Conservation (phyloP, 37 sponge, comb jelly and placozoan genomes). For the Halisarca cf. caerulea region DNA sequence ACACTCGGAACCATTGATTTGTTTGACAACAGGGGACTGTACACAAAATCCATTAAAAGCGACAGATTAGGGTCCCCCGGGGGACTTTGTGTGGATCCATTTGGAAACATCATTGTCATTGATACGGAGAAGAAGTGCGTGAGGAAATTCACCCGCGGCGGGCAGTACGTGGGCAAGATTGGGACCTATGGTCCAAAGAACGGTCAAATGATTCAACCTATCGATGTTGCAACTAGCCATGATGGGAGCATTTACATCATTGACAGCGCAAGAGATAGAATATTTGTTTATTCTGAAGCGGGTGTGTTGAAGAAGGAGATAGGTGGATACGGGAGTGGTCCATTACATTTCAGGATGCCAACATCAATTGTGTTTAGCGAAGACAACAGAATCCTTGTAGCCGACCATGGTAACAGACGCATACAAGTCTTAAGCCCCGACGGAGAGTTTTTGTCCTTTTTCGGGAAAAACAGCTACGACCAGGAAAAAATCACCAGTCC, state of each 20-base stretch:
- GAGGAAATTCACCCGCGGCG: not conserved
- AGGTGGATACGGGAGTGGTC: slow-evolving; percentile 7
- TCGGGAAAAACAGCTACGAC: not conserved
- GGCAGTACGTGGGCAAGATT: not conserved
- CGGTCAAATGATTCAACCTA: not conserved
- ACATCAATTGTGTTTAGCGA: not conserved
- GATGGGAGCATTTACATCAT: not conserved
- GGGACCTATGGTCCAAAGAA: not conserved
- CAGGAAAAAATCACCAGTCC: not conserved
- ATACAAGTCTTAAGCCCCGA: not conserved
- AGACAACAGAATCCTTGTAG: not conserved
- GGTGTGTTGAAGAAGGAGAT: not conserved
- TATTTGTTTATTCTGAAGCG: not conserved
- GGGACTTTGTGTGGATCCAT: not conserved
- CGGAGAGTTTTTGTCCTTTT: not conserved
- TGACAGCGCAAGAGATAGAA: not conserved
- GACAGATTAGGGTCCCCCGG: not conserved
- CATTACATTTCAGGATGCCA: slow-evolving; percentile 5
- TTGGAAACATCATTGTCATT: slow-evolving; percentile 19
- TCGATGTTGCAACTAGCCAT: not conserved
- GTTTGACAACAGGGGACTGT: slow-evolving; percentile 6
- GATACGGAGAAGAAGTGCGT: not conserved
- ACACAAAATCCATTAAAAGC: not conserved
- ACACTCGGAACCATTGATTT: not conserved
- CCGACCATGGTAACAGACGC: slow-evolving; percentile 4